Evolutionary conservation across 2,888 invertebrate genomes (phyloP).

Genomic region (Thera britannica): DNA sequence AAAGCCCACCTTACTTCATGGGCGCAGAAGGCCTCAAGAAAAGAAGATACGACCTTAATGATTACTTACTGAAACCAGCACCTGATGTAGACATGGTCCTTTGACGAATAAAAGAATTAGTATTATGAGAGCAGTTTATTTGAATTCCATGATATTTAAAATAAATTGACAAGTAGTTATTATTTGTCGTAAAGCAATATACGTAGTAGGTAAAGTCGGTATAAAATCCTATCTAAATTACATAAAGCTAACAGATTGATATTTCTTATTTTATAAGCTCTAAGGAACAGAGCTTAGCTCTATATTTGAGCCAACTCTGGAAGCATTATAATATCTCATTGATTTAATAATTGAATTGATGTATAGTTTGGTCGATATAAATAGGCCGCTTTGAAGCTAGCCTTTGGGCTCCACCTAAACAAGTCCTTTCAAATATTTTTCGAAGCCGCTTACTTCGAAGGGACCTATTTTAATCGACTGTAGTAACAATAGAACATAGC

Average conservation of each 20-base stretch:
- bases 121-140: slow-evolving; percentile 63
- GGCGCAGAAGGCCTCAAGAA: slow-evolving; percentile 60
- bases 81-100: slow-evolving; percentile 64
- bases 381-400: background rate
- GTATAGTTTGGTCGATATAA: background rate
- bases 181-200: slow-evolving; percentile 53
- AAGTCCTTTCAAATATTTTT: background rate
- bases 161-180: slow-evolving; percentile 64
- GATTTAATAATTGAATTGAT: slow-evolving; percentile 7
- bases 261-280: slow-evolving; percentile 32
- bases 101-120: slow-evolving; percentile 50
- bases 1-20: slow-evolving; percentile 61
- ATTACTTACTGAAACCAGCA: slow-evolving; percentile 60
- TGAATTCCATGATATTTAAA: slow-evolving; percentile 59
- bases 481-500: background rate
- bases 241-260: slow-evolving; percentile 33
- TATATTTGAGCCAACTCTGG: slow-evolving; percentile 64
- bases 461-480: background rate
- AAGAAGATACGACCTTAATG: slow-evolving; percentile 56
- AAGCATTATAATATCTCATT: slow-evolving; percentile 53
- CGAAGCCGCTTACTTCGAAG: background rate
- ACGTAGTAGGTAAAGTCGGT: slow-evolving; percentile 27
- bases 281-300: slow-evolving; percentile 29
- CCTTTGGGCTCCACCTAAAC: background rate
- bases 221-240: slow-evolving; percentile 37